A percentile compares a stretch with the other conserved stretches of the same genome.
Evolutionary conservation across 1,140 invertebrate species (phyloP).

Genomic region (Cherax destructor): DNA sequence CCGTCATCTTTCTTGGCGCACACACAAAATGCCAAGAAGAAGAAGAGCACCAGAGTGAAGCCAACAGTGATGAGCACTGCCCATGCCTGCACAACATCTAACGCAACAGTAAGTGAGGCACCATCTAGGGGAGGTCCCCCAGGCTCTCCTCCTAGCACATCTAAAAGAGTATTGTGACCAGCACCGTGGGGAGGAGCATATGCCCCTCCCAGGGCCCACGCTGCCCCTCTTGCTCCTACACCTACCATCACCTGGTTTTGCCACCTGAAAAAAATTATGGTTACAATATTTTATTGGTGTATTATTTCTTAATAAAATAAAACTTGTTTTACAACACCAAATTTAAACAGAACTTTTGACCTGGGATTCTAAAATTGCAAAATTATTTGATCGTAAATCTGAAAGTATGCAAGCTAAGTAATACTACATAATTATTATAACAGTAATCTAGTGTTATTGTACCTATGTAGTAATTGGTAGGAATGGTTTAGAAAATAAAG

Average conservation of each 20-base stretch:
- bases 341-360: too few relatives aligned
- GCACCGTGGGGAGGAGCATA: slow-evolving; percentile 30
- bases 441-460: too few relatives aligned
- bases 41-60: slow-evolving; percentile 70
- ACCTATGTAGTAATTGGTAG: too few relatives aligned
- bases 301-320: too few relatives aligned
- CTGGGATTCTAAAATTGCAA: too few relatives aligned
- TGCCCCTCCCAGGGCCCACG: slow-evolving; percentile 62
- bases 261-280: slow-evolving; percentile 5
- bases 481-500: too few relatives aligned
- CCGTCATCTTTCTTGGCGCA: slow-evolving; percentile 71
- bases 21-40: slow-evolving; percentile 71
- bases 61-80: slow-evolving; percentile 70
- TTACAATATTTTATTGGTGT: too few relatives aligned
- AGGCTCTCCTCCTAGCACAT: slow-evolving; percentile 42
- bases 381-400: too few relatives aligned
- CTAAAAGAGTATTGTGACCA: slow-evolving; percentile 16
- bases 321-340: too few relatives aligned
- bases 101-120: slow-evolving; percentile 66
- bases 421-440: too few relatives aligned
- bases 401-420: too few relatives aligned
- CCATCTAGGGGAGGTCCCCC: slow-evolving; percentile 61
- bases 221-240: slow-evolving; percentile 47
- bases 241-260: slow-evolving; percentile 61
- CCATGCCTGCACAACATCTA: slow-evolving; percentile 71